A percentile compares a stretch with the other conserved stretches of the same genome.
phyloP scores from a whole-genome alignment of 2,113 vertebrate species.

The Platysteira castanea region DNA sequence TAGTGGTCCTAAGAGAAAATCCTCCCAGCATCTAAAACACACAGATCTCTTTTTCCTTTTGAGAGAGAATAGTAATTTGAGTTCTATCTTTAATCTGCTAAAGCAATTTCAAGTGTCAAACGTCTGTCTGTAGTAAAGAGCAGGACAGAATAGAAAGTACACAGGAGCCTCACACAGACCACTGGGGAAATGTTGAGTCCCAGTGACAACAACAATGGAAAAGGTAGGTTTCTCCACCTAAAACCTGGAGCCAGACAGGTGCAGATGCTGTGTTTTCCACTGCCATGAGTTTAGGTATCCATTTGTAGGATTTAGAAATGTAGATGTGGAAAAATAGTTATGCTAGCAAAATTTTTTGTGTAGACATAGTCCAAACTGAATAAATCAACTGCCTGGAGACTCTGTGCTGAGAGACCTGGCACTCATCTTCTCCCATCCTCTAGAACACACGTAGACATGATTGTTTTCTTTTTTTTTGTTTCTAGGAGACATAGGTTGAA shows the following conservation, averaged over 20 bases:
- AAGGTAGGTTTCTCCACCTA: background rate
- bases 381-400: background rate
- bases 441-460: background rate
- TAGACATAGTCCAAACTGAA: background rate
- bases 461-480: background rate
- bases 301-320: background rate
- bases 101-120: conserved; percentile 44
- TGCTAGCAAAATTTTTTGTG: background rate
- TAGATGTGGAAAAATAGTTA: background rate
- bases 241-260: background rate
- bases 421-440: background rate
- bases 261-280: background rate
- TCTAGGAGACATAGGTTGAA: background rate
- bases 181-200: background rate
- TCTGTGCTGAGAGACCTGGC: background rate
- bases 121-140: background rate
- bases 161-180: background rate
- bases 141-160: background rate
- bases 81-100: conserved; percentile 13
- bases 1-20: background rate
- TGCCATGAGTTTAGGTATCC: background rate
- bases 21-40: background rate
- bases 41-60: rapidly evolving
- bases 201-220: background rate
- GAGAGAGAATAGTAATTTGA: background rate